Percentiles rank a stretch among this genome's conserved stretches.
These are phyloP conservation scores for Beris morrisii DNA, from an alignment of 2,888 invertebrate genomes.

Conservation along the genomic window DNA sequence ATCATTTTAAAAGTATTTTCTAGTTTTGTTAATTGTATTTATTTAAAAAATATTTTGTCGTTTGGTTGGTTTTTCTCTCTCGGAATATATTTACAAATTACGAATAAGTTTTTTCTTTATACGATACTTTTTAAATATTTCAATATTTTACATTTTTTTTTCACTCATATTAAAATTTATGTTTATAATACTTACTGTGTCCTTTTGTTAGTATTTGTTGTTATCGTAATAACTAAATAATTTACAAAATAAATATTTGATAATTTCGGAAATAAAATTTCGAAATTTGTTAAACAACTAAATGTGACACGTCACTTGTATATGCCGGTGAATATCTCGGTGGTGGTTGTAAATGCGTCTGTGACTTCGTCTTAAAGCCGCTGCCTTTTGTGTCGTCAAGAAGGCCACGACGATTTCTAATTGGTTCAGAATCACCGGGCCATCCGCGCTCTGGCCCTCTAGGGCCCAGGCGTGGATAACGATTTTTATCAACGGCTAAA, in stretches of 20 bases:
- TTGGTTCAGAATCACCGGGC: conserved; percentile 65
- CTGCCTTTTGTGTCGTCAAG: conserved; percentile 53
- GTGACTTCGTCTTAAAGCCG: conserved; percentile 52
- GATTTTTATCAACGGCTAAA: conserved; percentile 72
- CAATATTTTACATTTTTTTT: neutral
- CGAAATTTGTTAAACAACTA: conserved; percentile 64
- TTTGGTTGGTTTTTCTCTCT: conserved; percentile 1
- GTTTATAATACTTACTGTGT: neutral
- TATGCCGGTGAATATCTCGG: conserved; percentile 74
- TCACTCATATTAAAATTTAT: conserved; percentile 3
- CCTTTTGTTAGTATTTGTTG: neutral
- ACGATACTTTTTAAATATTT: neutral
- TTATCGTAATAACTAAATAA: conserved; percentile 1
- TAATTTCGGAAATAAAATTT: conserved; percentile 3
- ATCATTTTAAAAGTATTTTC: neutral
- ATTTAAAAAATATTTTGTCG: no score
- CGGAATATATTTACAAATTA: neutral
- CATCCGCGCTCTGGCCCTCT: conserved; percentile 67
- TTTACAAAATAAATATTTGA: no score
- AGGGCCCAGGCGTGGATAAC: conserved; percentile 54
- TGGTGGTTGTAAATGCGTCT: conserved; percentile 58
- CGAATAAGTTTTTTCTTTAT: neutral
- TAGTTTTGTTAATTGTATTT: neutral
- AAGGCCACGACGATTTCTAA: conserved; percentile 67
- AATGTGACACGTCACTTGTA: conserved; percentile 78